phyloP scores from a whole-genome alignment of 2,113 vertebrate genomes.

The Aplodontia rufa region DNA sequence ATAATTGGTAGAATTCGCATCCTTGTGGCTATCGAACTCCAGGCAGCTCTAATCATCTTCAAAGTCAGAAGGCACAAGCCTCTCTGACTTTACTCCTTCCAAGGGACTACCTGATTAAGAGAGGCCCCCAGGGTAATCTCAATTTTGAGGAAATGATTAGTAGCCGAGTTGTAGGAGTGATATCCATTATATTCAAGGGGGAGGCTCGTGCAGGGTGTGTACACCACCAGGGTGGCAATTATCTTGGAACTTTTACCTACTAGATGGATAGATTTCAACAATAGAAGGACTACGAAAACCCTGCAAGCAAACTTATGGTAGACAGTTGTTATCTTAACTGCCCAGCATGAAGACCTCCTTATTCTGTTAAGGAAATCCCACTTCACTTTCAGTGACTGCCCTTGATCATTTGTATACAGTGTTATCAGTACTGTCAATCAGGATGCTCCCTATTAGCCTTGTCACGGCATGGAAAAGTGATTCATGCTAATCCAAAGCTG shows the following conservation, averaged over 20 bases:
- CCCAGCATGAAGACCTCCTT: neutral
- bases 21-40: neutral
- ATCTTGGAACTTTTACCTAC: neutral
- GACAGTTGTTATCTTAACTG: neutral
- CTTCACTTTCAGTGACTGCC: neutral
- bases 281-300: neutral
- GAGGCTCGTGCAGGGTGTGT: neutral
- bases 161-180: neutral
- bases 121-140: neutral
- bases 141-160: neutral
- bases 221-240: neutral
- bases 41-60: neutral
- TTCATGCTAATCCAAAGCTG: neutral
- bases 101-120: neutral
- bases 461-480: neutral
- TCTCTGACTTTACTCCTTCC: neutral
- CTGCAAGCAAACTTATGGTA: neutral
- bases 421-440: neutral
- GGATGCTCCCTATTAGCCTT: neutral
- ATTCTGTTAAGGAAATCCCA: neutral
- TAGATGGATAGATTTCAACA: neutral
- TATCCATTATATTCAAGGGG: neutral
- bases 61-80: neutral
- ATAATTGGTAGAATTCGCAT: neutral
- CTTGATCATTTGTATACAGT: neutral